Base-by-base conservation (phyloP, 2,888 invertebrate genomes). In the Operophtera brumata region DNA sequence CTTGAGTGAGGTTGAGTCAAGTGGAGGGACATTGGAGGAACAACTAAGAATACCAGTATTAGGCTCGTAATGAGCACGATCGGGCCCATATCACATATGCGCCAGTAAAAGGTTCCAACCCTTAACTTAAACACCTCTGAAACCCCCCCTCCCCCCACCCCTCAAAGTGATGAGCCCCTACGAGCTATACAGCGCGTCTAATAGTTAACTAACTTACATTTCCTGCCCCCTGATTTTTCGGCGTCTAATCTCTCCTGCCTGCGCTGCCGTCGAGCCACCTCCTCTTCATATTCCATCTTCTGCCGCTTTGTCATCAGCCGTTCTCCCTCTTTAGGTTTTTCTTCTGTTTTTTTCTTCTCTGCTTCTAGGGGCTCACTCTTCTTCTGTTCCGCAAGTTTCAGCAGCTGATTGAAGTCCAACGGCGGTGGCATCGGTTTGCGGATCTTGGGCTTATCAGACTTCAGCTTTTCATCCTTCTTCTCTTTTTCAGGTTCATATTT, bases 341-440 rank as follows among this genome's bases (percentile, higher is more conserved):
- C 90, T 54, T 93, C 77, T 0, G 67, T 61, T 7, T 54, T 64
- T 49, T 85, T 80, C 60, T 84, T 84, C 6, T 76, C 76, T 6
- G 75, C 70, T 26, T 93, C 91, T 1, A 96, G 77, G 0, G 96
- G 96, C 74, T 96, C 95, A 76, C 93, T 91, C 63, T 96, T 96
- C 74, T 96, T 96, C 72, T 95, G 93, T 66, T 94, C 95, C 0
- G 97, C 97, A 6, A 97, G 84, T 81, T 96, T 95, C 2, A 97
- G 78, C 14, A 97, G 78, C 53, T 95, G 93, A 67, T 92, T 91
- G 74, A 96, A 97, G 78, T 96, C 95, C 78, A 96, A 91, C 0
- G 94, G 94, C 0, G 96, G 95, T 2, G 95, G 95, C 3, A 91
- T 85, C 0, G 91, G 90, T 61, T 90, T 92, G 5, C 92, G 92